Base-by-base conservation (phyloP, 2,888 invertebrate species). In the Sarcophaga carnaria region DNA sequence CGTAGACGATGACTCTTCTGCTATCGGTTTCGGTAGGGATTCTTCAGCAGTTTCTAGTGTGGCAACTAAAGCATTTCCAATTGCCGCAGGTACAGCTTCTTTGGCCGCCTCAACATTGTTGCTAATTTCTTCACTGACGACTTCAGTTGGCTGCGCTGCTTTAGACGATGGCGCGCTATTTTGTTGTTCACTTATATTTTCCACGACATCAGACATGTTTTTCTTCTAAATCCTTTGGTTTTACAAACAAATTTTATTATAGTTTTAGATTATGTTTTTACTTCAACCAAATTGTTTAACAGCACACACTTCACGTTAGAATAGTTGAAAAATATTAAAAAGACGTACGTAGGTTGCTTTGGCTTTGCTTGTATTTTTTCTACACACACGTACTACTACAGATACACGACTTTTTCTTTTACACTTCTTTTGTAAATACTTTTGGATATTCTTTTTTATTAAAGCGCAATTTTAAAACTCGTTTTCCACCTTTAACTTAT, bases 171-270 rank as follows among this genome's bases (percentile, higher is more conserved):
- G 82, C 85, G 85, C 87, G 85, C 83, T 86, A 80, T 88, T 91
- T 80, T 89, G 88, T 76, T 89, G 90, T 75, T 90, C 88, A 87
- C 63, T 89, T 87, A 89, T 89, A 83, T 88, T 89, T 71, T 86
- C 89, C 70, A 90, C 90, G 86, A 90, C 88, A 88, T 91, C 91
- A 14, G 92, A 91, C 92, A 92, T 92, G 86, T 80, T 88, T 84
- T 79, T 37, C 37, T 37, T 37, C 37, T 37, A 37, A 37, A 37
- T 37, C 10, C 37, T 37, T 37, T 37, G 37, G 10, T 37, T 37
- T 37, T 37, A 10, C 2, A 37, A 37, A 37, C 37, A 37, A 37
- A 37, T 37, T 37, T 37, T 37, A 37, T 37, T 37, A 37, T 37
- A 37, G 37, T 37, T 2, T 37, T 37, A 37, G 8, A 37, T 10